These are phyloP conservation scores for Atrichornis clamosus DNA, from an alignment of 2,113 vertebrate genomes.

Conservation along the genomic window DNA sequence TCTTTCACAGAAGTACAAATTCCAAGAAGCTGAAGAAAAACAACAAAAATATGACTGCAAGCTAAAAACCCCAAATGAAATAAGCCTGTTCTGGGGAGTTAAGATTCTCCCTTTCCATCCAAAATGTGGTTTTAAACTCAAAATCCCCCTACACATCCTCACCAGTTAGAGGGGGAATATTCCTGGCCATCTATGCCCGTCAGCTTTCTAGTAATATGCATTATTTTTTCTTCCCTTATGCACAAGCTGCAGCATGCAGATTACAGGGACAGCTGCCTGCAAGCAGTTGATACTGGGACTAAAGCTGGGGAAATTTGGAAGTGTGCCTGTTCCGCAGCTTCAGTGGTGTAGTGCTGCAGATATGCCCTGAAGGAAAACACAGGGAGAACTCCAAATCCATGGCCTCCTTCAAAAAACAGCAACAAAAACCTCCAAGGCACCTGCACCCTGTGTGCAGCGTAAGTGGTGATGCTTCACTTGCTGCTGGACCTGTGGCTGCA, in stretches of 20 bases:
- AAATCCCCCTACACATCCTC: not conserved
- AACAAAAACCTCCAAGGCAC: not conserved
- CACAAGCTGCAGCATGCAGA: not conserved
- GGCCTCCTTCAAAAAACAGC: not conserved
- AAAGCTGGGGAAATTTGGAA: not conserved
- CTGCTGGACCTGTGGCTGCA: rapidly evolving
- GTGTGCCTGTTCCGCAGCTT: not conserved
- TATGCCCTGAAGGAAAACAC: not conserved
- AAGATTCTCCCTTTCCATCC: not conserved
- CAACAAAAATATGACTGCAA: not conserved
- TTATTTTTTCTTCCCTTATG: not conserved
- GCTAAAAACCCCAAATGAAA: not conserved
- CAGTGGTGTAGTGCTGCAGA: not conserved
- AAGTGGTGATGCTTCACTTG: not conserved
- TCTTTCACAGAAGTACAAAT: not conserved
- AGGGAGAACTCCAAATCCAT: not conserved
- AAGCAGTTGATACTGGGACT: not conserved
- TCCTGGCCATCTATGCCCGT: not conserved
- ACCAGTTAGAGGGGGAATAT: not conserved
- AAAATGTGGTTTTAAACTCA: not conserved
- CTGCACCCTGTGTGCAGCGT: not conserved
- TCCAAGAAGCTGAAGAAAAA: not conserved
- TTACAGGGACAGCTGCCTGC: not conserved
- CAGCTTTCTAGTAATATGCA: not conserved
- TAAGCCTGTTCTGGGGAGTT: not conserved